These are phyloP conservation scores for Pampus argenteus DNA, from an alignment of 2,797 vertebrate genomes.

Conservation along the genomic window DNA sequence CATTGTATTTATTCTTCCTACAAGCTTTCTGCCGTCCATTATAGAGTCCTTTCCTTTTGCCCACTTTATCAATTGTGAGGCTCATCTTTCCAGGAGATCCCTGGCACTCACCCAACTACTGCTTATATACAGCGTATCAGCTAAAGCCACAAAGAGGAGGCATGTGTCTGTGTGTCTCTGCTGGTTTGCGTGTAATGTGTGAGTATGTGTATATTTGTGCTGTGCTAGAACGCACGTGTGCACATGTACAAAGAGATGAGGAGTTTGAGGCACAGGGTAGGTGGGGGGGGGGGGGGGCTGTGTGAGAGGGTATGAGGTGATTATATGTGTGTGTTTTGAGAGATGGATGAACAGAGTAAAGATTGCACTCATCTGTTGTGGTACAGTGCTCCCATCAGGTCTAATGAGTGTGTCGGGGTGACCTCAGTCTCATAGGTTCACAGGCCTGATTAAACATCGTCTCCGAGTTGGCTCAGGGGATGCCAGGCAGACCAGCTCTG, in stretches of 20 bases:
- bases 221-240: conserved; percentile 14
- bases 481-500: conserved; percentile 48
- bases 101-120: conserved; percentile 55
- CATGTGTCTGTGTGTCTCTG: background rate
- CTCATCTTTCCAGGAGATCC: conserved; percentile 67
- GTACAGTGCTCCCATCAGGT: conserved; percentile 79
- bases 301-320: conserved; percentile 52
- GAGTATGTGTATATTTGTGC: conserved; percentile 27
- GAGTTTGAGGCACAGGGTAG: conserved; percentile 25
- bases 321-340: conserved; percentile 80
- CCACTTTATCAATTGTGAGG: conserved; percentile 69
- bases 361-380: conserved; percentile 81
- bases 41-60: conserved; percentile 70
- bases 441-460: conserved; percentile 82
- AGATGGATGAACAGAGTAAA: conserved; percentile 81
- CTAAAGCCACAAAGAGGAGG: conserved; percentile 47
- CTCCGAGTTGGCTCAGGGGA: conserved; percentile 74
- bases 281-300: background rate
- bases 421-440: conserved; percentile 81
- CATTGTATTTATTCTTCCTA: conserved; percentile 64
- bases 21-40: conserved; percentile 63
- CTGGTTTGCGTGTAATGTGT: background rate
- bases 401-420: conserved; percentile 81
- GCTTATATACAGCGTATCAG: conserved; percentile 49
- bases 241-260: conserved; percentile 47